Base-by-base conservation (phyloP, 1,140 invertebrate species). In the Oreohelix idahoensis region DNA sequence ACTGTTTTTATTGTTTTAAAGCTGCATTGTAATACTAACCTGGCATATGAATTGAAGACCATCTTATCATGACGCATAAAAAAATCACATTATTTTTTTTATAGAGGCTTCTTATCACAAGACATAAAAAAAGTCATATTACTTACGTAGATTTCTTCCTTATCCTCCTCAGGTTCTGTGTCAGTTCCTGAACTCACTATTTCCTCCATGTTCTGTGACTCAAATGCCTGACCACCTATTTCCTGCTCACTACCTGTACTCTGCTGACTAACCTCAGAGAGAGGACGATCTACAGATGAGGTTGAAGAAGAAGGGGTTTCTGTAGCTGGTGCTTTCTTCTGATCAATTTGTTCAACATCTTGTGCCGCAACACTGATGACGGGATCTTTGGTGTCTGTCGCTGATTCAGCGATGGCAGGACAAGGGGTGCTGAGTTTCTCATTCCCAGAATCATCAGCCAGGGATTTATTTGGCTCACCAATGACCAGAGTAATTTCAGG, bases 141-240 rank as follows among this genome's bases (percentile, higher is more conserved):
- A 81, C 80, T 74, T 66, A 82, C 80, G 49, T 82, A 82, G 17
- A 82, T 82, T 49, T 74, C 80, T 82, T 82, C 80, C 32, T 53
- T 75, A 75, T 82, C 80, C n/a, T 69, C 58, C 32, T 82, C 80
- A 1, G 80, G 71, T 29, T 82, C 80, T 8, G 77, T 45, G 17
- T 79, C 77, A 42, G 38, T 73, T 13, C 73, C 70, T 5, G 80
- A 82, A 29, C 71, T 75, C 35, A n/a, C 45, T n/a, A 45, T 75
- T 63, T 82, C 80, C 26, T 75, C 80, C 17, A 76, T 45, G 26
- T 45, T 32, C n/a, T 8, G 73, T 15, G 35, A 5, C 20, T 45
- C 73, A 35, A 71, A 36, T 15, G 15, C 32, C 23, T 39, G 71
- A 17, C 8, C 32, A 23, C 29, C 32, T 42, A 1, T 45, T 4